Evolutionary conservation across 2,113 vertebrate species (phyloP).

Genomic region (Arizona elegans): DNA sequence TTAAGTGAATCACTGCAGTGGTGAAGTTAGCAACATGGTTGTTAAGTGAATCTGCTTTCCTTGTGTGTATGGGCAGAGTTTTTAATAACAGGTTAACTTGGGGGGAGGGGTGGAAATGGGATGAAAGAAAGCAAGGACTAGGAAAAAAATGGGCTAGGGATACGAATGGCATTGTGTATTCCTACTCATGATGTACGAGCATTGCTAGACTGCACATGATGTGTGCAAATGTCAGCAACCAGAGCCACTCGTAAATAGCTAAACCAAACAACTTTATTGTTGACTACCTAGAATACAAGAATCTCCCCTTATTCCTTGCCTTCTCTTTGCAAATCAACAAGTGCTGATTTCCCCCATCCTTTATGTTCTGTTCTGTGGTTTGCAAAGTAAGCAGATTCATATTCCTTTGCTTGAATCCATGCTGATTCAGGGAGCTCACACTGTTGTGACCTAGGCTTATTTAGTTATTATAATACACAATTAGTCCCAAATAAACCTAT

Average conservation of each 20-base stretch:
- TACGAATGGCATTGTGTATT: background rate
- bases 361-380: background rate
- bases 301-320: background rate
- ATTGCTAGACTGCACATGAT: background rate
- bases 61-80: background rate
- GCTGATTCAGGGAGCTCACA: background rate
- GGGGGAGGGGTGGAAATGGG: background rate
- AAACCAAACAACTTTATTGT: background rate
- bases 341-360: background rate
- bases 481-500: no score
- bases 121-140: background rate
- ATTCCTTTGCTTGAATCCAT: background rate
- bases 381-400: background rate
- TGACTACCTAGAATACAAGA: background rate
- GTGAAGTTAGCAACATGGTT: background rate
- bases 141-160: background rate
- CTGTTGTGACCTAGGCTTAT: no score
- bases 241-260: background rate
- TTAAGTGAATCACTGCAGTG: background rate
- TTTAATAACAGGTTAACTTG: background rate
- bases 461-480: no score
- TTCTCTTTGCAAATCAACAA: constrained; percentile 12
- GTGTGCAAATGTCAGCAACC: background rate
- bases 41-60: no score
- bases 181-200: background rate